These are phyloP conservation scores for Rhinella marina DNA, from an alignment of 2,797 vertebrate species.

Conservation along the genomic window DNA sequence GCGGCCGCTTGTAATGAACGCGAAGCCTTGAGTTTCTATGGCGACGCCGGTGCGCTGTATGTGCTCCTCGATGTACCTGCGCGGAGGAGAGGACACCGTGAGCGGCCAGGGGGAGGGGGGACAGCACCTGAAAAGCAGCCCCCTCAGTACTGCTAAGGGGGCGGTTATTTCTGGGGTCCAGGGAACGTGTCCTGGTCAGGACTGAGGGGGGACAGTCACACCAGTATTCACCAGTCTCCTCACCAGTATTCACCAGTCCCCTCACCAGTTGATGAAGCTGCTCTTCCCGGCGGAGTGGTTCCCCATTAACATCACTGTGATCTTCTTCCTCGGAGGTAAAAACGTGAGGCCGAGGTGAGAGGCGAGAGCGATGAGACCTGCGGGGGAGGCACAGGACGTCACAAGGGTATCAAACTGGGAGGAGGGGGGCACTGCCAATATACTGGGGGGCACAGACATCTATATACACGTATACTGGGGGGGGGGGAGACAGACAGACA, in stretches of 20 bases:
- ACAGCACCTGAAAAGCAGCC: too few relatives aligned
- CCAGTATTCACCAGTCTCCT: background rate
- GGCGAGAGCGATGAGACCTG: slow-evolving; percentile 80
- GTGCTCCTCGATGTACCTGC: slow-evolving; percentile 87
- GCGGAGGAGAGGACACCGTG: background rate
- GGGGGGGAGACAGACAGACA: too few relatives aligned
- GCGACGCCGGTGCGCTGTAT: slow-evolving; percentile 86
- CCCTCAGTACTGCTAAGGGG: background rate
- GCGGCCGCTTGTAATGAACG: slow-evolving; percentile 84
- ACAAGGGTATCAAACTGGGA: background rate
- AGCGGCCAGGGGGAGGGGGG: background rate
- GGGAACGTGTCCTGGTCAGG: too few relatives aligned
- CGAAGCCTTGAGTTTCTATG: slow-evolving; percentile 86
- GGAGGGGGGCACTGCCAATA: too few relatives aligned
- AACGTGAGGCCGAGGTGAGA: slow-evolving; percentile 78
- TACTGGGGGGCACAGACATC: background rate
- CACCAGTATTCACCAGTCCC: slow-evolving; percentile 66
- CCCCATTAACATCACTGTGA: slow-evolving; percentile 86
- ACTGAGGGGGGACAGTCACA: too few relatives aligned
- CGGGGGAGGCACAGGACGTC: background rate
- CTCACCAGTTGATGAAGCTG: slow-evolving; percentile 89
- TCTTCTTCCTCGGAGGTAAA: slow-evolving; percentile 83
- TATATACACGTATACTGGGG: too few relatives aligned
- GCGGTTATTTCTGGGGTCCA: too few relatives aligned
- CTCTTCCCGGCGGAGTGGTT: slow-evolving; percentile 89